Conservation (phyloP, 2,797 vertebrate genomes). For the Meda fulgida region DNA sequence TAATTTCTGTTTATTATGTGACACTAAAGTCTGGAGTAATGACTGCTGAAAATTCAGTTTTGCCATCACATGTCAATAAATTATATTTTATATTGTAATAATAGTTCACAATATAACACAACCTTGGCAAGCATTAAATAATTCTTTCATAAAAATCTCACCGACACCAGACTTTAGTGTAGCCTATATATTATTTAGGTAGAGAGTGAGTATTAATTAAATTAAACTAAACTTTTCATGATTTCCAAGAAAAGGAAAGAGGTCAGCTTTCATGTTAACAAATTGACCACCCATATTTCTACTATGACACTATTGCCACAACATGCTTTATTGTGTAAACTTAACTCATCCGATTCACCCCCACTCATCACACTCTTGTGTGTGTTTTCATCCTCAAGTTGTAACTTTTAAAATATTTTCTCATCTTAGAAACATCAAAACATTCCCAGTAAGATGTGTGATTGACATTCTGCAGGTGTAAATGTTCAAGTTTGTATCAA, state of each 20-base stretch:
- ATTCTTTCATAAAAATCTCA: neutral
- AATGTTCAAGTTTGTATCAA: neutral
- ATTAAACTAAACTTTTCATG: neutral
- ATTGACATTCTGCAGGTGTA: neutral
- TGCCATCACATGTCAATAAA: neutral
- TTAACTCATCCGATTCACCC: neutral
- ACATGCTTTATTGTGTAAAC: conserved; percentile 57
- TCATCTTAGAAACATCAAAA: neutral
- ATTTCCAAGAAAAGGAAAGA: neutral
- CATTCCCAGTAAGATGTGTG: neutral
- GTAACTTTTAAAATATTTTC: neutral
- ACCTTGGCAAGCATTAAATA: neutral
- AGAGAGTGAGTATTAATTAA: too few species aligned
- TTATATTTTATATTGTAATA: neutral
- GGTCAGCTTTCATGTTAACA: conserved; percentile 25
- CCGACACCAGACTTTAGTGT: neutral
- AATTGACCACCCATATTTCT: conserved; percentile 16
- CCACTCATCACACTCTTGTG: neutral
- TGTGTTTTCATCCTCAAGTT: neutral
- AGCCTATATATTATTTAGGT: neutral
- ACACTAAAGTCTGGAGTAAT: neutral
- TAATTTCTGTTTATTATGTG: neutral
- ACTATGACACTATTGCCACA: conserved; percentile 48
- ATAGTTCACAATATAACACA: neutral
- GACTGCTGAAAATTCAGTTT: neutral